Conservation (phyloP, 2,888 invertebrate species). For the Patella pellucida region DNA sequence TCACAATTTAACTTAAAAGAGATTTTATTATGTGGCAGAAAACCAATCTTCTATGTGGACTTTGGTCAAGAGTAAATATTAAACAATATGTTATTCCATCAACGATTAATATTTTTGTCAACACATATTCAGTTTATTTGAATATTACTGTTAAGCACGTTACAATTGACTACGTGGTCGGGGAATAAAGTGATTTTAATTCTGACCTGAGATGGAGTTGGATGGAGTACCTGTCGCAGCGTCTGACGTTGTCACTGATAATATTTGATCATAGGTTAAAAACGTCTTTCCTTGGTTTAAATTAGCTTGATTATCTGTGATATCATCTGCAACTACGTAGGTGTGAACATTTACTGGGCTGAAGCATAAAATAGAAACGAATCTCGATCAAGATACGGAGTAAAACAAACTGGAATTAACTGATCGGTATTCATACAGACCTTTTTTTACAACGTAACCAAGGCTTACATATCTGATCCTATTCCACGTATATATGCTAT, state of each 20-base stretch:
- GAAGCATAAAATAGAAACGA: background rate
- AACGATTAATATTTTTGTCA: too few relatives aligned
- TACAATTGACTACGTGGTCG: too few relatives aligned
- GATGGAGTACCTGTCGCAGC: slow-evolving; percentile 42
- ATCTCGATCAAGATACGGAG: too few relatives aligned
- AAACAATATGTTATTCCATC: too few relatives aligned
- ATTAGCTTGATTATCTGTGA: slow-evolving; percentile 33
- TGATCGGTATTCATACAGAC: background rate
- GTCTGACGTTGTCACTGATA: slow-evolving; percentile 43
- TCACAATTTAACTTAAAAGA: too few relatives aligned
- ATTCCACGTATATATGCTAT: background rate
- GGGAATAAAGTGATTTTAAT: background rate
- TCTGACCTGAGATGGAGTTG: slow-evolving; percentile 41
- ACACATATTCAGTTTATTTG: too few relatives aligned
- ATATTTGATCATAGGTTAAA: slow-evolving; percentile 40
- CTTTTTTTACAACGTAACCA: background rate
- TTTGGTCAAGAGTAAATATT: too few relatives aligned
- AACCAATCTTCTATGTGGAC: background rate
- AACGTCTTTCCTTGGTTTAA: slow-evolving; percentile 39
- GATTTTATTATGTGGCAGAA: too few relatives aligned
- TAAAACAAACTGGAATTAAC: background rate
- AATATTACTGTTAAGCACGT: too few relatives aligned
- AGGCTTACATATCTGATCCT: background rate
- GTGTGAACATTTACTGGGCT: slow-evolving; percentile 38
- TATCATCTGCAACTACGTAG: slow-evolving; percentile 37